Conservation (phyloP, 1,140 invertebrate species). For the Protaetia brevitarsis region DNA sequence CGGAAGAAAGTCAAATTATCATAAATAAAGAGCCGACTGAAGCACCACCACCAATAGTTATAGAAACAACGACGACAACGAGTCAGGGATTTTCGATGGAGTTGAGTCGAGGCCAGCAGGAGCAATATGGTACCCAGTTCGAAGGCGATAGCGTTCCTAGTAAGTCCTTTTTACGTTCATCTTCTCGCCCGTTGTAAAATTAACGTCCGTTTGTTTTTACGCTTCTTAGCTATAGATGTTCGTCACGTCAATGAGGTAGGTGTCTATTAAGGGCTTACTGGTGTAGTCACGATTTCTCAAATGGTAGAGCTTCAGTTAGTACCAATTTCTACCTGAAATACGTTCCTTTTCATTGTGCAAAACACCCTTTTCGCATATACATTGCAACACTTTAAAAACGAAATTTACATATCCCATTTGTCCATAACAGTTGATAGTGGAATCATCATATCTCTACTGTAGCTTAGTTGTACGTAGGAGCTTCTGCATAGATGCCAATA, state of each 20-base stretch:
- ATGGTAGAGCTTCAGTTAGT: not conserved
- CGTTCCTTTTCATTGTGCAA: not conserved
- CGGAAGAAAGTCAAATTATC: constrained; percentile 27
- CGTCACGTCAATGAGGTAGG: constrained; percentile 43
- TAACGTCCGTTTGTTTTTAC: constrained; percentile 35
- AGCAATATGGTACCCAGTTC: constrained; percentile 74
- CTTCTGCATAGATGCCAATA: too few species aligned
- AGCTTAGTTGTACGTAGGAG: too few species aligned
- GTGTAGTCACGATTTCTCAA: not conserved
- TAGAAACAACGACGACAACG: not conserved
- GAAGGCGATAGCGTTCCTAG: constrained; percentile 39
- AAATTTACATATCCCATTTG: too few species aligned
- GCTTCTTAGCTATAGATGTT: constrained; percentile 48
- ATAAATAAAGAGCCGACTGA: constrained; percentile 28
- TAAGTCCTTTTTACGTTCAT: constrained; percentile 35
- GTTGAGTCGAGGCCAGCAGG: constrained; percentile 66
- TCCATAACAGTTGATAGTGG: too few species aligned
- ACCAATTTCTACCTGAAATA: not conserved
- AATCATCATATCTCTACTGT: too few species aligned
- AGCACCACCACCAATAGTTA: constrained; percentile 28
- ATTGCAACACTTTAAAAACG: too few species aligned
- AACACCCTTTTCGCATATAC: too few species aligned
- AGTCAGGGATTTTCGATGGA: constrained; percentile 66
- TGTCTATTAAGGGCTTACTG: constrained; percentile 24
- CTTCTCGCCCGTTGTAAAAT: constrained; percentile 22